Base-by-base conservation (phyloP, 2,888 invertebrate species). In the Pseudeuparius sepicola region DNA sequence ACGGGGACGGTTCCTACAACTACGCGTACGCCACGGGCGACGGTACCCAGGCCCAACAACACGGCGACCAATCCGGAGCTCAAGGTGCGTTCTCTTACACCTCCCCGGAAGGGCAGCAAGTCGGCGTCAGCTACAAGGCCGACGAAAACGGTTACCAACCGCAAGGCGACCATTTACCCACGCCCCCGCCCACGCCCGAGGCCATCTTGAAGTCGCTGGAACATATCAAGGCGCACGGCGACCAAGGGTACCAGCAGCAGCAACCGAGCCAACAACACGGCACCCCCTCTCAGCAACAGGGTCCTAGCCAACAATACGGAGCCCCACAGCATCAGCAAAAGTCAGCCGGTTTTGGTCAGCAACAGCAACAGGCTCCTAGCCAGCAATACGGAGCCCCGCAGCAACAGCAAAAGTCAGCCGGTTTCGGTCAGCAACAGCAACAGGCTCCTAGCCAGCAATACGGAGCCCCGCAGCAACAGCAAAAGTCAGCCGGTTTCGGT, bases 111-210 rank as follows among this genome's bases (percentile, higher is more conserved):
- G 55, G 56, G 10, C 48, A 54, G 37, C 48, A 48, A 34, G 44
- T 51, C 33, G 37, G 42, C 6, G 14, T 53, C 10, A 39, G 38
- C 2, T 72, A 72, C 50, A 64, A 62, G 0, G 72, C 73, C 39
- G 72, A 71, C 40, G 71, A 71, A 50, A 57, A 69, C 31, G 73
- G 73, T 10, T 73, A 68, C 60, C 61, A 63, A 16, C 62, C 72
- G 0, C 56, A 64, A 40, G 72, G 72, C 0, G 65, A 61, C 1
- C 71, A 72, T 41, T 51, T 73, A 14, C 73, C 73, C 9, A 71
- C 71, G 0, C 65, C 72, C 1, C 72, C 72, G 2, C 71, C 72
- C 14, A 69, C 73, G 42, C 73, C 73, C 1, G 70, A 66, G 35
- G 70, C 65, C 11, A 73, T 73, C 47, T 60, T 66, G 24, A 63